These are phyloP conservation scores for Abrostola triplasia DNA, from an alignment of 2,888 invertebrate genomes.

Conservation along the genomic window DNA sequence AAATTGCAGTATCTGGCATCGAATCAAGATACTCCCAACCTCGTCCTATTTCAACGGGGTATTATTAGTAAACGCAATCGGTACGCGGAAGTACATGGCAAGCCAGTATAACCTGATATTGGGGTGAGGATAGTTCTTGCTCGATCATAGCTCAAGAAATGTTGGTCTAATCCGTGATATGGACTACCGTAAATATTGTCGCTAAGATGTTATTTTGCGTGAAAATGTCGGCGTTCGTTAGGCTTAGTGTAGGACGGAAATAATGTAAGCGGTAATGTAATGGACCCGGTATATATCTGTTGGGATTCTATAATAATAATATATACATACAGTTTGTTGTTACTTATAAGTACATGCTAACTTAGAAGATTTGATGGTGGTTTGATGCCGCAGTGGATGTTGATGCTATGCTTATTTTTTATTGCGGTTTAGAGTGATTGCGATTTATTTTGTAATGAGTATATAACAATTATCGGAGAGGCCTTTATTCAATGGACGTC, in stretches of 20 bases:
- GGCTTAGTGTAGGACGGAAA: constrained; percentile 34
- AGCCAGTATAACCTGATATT: constrained; percentile 25
- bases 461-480: no score
- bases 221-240: constrained; percentile 45
- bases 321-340: not conserved
- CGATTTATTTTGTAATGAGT: no score
- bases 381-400: no score
- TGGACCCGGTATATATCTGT: constrained; percentile 11
- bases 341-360: not conserved
- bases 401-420: no score
- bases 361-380: not conserved
- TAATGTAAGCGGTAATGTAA: constrained; percentile 30
- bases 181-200: constrained; percentile 48
- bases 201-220: constrained; percentile 55
- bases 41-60: constrained; percentile 52
- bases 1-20: constrained; percentile 60
- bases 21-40: constrained; percentile 54
- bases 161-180: constrained; percentile 39
- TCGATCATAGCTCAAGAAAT: constrained; percentile 1
- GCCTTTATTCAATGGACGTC: no score
- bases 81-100: constrained; percentile 53
- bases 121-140: not conserved
- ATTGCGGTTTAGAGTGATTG: no score
- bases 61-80: constrained; percentile 57
- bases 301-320: not conserved